These are phyloP conservation scores for Mallotus villosus DNA, from an alignment of 2,797 vertebrate genomes.

Conservation along the genomic window DNA sequence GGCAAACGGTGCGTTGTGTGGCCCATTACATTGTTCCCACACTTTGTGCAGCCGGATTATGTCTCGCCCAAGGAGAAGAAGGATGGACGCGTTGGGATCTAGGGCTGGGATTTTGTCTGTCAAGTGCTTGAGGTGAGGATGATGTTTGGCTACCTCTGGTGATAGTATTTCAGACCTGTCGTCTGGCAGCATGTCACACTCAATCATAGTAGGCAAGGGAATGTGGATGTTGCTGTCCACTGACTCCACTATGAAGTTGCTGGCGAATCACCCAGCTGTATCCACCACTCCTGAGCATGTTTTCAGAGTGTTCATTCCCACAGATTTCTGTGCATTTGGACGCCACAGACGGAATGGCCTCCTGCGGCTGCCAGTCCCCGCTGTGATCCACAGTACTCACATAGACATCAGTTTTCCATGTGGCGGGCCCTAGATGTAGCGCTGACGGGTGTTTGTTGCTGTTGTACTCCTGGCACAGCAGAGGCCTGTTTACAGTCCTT, in stretches of 20 bases:
- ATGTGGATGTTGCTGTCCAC: slow-evolving; percentile 15
- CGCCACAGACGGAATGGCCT: background rate
- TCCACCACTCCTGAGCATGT: slow-evolving; percentile 24
- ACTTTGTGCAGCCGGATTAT: slow-evolving; percentile 2
- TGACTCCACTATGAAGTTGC: slow-evolving; percentile 16
- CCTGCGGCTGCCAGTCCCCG: no score
- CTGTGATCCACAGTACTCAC: no score
- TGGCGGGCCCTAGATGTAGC: no score
- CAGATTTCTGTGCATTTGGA: no score
- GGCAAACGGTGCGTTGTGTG: slow-evolving; percentile 1
- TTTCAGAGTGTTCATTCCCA: slow-evolving; percentile 13
- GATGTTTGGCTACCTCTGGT: background rate
- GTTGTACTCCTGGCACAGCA: no score
- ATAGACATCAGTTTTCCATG: no score
- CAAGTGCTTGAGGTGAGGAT: slow-evolving; percentile 4
- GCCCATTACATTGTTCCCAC: slow-evolving; percentile 8
- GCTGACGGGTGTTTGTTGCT: no score
- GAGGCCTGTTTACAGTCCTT: no score
- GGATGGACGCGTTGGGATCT: slow-evolving; percentile 27
- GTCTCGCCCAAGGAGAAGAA: slow-evolving; percentile 23
- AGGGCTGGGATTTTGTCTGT: slow-evolving; percentile 21
- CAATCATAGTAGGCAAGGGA: background rate
- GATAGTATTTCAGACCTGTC: slow-evolving; percentile 24
- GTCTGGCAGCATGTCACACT: slow-evolving; percentile 18
- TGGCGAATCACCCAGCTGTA: slow-evolving; percentile 8